Base-by-base conservation (phyloP, 30 jellyfish, hydroid and myxozoan species). In the Cassiopea xamachana region DNA sequence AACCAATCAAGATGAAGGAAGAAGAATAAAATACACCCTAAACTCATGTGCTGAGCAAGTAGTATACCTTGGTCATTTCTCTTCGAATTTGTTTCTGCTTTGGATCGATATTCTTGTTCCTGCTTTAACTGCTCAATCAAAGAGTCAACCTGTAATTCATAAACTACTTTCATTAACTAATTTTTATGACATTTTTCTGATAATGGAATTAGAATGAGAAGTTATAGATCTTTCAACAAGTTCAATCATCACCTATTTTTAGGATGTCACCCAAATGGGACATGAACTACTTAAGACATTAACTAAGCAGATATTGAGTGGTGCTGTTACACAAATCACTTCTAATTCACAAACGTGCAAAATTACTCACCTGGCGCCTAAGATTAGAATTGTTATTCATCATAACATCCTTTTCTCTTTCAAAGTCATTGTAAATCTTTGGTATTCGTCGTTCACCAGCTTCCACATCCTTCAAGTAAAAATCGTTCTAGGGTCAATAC, bases 351-450 rank as follows among this genome's bases (percentile, higher is more conserved):
- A 10, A 3, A 3, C 7, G 64, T 55, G 7, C 64, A 55, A 64
- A 14, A 7, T 64, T 64, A 64, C 78, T 9, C 49, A 94, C 98
- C 98, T 94, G 97, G 55, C 98, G 79, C 14, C 97, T 87, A 9
- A 94, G 90, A 77, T 84, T 94, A 45, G 97, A 19, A 4, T 87
- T 16, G 59, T 84, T 84, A 46, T 82, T 68, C 83, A 48, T 43
- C 91, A 89, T 83, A 13, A 91, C 91, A 48, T 89, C 91, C 46
- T 93, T 59, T 89, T 94, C 98, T 43, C 87, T 81, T 15, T 94
- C 98, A 61, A 87, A 88, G 59, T 93, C 98, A 19, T 89, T 84
- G 74, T 87, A 84, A 8, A 89, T 55, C 71, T 93, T 73, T 39
- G 96, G 98, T 9, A 92, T 60, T 2, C 92, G 92, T 50, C 90